A percentile compares a stretch with the other conserved stretches of the same genome.
Evolutionary conservation across 2,113 vertebrate genomes (phyloP).

Genomic region (Alosa alosa): DNA sequence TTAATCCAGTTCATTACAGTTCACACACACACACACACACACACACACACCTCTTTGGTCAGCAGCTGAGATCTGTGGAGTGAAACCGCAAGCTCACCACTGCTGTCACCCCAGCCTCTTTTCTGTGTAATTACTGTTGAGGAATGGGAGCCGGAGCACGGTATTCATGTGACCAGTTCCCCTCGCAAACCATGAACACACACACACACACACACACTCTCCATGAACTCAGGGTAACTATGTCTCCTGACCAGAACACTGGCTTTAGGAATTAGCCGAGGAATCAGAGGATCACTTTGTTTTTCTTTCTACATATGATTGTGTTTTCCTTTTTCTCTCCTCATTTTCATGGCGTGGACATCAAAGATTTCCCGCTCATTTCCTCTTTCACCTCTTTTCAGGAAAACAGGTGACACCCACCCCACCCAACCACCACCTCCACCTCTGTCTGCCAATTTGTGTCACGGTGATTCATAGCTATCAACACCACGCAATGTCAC

Average conservation of each 20-base stretch:
- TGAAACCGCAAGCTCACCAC: constrained; percentile 59
- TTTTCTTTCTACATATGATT: constrained; percentile 41
- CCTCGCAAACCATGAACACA: constrained; percentile 65
- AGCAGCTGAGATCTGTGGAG: constrained; percentile 57
- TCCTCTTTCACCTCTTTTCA: constrained; percentile 26
- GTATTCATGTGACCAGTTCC: constrained; percentile 68
- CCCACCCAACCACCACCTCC: too few relatives aligned
- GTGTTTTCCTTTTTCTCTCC: constrained; percentile 4
- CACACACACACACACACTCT: constrained; percentile 32
- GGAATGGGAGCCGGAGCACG: constrained; percentile 65
- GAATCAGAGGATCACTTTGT: constrained; percentile 50
- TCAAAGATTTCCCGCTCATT: neutral
- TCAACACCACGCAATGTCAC: neutral
- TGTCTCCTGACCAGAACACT: constrained; percentile 62
- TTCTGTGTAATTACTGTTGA: constrained; percentile 71
- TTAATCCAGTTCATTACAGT: neutral
- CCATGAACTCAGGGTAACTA: constrained; percentile 61
- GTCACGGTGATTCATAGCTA: neutral
- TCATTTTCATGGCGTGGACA: neutral
- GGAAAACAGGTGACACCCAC: neutral
- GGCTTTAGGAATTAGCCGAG: constrained; percentile 59
- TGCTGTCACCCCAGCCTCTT: constrained; percentile 69
- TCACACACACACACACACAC: constrained; percentile 45
- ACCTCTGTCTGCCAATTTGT: neutral
- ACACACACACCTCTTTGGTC: constrained; percentile 45